Evolutionary conservation across 1,140 invertebrate genomes (phyloP), one percentile per base, ranked within the genome.

Genomic region (Cyphomyrmex costatus): DNA sequence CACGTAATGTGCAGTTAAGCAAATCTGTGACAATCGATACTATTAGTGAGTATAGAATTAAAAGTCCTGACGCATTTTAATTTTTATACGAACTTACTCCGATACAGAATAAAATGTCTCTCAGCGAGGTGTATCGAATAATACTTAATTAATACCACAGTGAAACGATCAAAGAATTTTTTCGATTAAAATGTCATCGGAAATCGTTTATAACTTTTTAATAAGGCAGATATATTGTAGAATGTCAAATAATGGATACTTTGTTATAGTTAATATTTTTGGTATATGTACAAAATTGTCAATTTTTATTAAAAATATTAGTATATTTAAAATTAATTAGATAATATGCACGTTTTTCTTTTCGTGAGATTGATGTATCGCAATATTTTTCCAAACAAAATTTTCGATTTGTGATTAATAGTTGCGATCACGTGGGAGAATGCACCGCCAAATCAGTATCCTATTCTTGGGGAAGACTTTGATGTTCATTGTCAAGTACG

Each of bases 401-500:
- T n/a, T 27, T 6, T 24, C 42, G 3, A 73, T 73, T 30, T 73
- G 36, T 60, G 21, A n/a, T 70, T 24, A 96, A 88, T 94, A 98
- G 98, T 98, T 90, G 96, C 97, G 30, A 98, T 99, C 33, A 98
- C 97, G 65, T 99, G 97, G 96, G 96, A 96, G 27, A 97, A 98
- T 93, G 98, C 98, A 0, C 98, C 98, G n/a, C 95, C 95, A 88
- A 97, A 97, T 92, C 98, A 99, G 94, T 97, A 96, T 92, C 97
- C 98, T 0, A 97, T 97, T n/a, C 96, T 97, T 33, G 97, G 97
- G 5, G 95, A 96, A 76, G 96, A 98, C 86, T 98, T 97, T 91
- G 96, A 96, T 93, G 96, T 99, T 10, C 97, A 96, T 92, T 99
- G 98, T 91, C 96, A 97, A 94, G 98, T 99, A 0, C 96, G 96